A percentile compares a stretch with the other conserved stretches of the same genome.
These are phyloP conservation scores for Dendrolimus kikuchii DNA, from an alignment of 1,140 invertebrate species.

Conservation along the genomic window DNA sequence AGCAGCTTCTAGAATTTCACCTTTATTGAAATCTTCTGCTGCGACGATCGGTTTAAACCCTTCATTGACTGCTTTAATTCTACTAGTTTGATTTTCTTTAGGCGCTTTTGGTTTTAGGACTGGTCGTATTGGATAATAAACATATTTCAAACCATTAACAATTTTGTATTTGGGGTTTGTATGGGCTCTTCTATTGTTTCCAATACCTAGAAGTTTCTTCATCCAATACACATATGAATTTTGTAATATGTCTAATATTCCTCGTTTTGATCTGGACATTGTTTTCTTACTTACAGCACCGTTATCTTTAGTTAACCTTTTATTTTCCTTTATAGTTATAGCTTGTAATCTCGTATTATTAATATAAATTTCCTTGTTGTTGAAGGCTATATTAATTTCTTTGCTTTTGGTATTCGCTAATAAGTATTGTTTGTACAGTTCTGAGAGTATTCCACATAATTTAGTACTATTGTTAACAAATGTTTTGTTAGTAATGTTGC, in stretches of 20 bases:
- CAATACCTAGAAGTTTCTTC: slow-evolving; percentile 32
- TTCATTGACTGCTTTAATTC: slow-evolving; percentile 26
- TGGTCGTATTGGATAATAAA: slow-evolving; percentile 33
- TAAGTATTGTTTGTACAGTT: too few relatives aligned
- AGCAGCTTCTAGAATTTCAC: slow-evolving; percentile 39
- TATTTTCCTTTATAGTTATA: neutral
- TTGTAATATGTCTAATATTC: slow-evolving; percentile 43
- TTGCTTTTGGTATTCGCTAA: too few relatives aligned
- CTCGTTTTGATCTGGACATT: slow-evolving; percentile 38
- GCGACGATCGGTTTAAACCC: slow-evolving; percentile 32
- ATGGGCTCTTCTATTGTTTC: slow-evolving; percentile 19
- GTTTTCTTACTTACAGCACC: neutral
- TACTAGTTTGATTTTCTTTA: slow-evolving; percentile 25
- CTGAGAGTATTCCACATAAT: too few relatives aligned
- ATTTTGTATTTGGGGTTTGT: slow-evolving; percentile 40
- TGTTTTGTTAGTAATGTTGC: too few relatives aligned
- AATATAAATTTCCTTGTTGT: too few relatives aligned
- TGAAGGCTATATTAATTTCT: too few relatives aligned
- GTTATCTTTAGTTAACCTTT: neutral
- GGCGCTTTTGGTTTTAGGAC: slow-evolving; percentile 29
- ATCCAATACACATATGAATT: slow-evolving; percentile 44
- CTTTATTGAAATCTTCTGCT: slow-evolving; percentile 51
- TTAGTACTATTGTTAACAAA: too few relatives aligned
- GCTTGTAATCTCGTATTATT: too few relatives aligned
- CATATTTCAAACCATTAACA: slow-evolving; percentile 46